These are phyloP conservation scores for Troides oblongomaculatus DNA, from an alignment of 2,888 invertebrate genomes.

Conservation along the genomic window DNA sequence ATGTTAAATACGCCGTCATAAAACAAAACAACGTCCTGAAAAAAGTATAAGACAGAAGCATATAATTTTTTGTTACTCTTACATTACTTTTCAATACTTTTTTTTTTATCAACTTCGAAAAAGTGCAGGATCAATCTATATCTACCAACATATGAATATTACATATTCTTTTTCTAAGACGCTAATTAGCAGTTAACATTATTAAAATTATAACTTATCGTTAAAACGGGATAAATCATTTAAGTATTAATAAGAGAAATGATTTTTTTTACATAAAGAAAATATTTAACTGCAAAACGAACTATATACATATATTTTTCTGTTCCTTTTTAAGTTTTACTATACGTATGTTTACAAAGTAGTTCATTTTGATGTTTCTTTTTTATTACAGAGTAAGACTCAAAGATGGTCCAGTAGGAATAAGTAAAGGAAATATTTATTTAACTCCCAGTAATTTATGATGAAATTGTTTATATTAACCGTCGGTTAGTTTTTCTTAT, in stretches of 20 bases:
- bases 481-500: background rate
- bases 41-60: background rate
- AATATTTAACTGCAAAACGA: too few relatives aligned
- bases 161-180: background rate
- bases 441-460: background rate
- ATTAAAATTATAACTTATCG: too few relatives aligned
- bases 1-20: constrained; percentile 2
- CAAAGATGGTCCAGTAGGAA: background rate
- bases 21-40: constrained; percentile 3
- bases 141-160: background rate
- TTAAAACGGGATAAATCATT: too few relatives aligned
- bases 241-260: too few relatives aligned
- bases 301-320: background rate
- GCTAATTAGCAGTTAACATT: too few relatives aligned
- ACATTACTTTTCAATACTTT: background rate
- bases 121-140: too few relatives aligned
- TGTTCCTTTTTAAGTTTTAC: background rate
- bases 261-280: too few relatives aligned
- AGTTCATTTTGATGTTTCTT: background rate
- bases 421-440: background rate
- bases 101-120: background rate
- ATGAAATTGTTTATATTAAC: background rate
- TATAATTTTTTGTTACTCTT: background rate
- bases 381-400: too few relatives aligned
- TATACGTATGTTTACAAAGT: too few relatives aligned